These are phyloP conservation scores for Lytechinus pictus DNA, from an alignment of 35 echinoderm and acorn worm genomes.

Conservation along the genomic window DNA sequence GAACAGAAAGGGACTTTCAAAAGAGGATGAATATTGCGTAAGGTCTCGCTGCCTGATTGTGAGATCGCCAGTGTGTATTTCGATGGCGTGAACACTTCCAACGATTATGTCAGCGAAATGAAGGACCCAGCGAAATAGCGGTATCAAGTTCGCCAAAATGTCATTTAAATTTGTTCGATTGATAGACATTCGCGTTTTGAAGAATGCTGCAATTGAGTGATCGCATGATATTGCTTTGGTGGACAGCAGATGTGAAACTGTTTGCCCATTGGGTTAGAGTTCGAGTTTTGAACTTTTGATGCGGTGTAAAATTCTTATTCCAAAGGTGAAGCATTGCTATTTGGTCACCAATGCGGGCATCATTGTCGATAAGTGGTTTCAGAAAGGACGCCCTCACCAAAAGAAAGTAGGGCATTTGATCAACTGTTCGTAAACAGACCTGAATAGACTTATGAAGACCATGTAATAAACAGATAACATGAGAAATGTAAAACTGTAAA, in stretches of 20 bases:
- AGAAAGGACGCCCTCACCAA: neutral
- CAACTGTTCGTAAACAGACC: neutral
- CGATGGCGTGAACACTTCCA: neutral
- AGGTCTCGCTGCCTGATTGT: neutral
- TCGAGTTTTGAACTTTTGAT: neutral
- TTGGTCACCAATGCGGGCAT: neutral
- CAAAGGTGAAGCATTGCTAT: neutral
- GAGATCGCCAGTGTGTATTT: neutral
- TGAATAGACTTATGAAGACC: neutral
- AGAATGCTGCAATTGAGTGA: neutral
- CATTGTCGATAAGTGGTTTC: neutral
- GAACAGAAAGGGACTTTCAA: neutral
- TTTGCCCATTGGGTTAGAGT: neutral
- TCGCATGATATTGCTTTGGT: neutral
- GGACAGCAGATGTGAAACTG: neutral
- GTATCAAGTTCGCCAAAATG: neutral
- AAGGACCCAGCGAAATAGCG: neutral
- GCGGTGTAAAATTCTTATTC: neutral
- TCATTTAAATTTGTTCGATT: too few species aligned
- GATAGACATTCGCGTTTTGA: too few species aligned
- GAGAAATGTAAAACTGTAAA: neutral
- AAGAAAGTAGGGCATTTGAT: neutral
- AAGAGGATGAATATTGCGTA: neutral
- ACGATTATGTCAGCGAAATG: neutral
- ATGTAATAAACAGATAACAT: neutral